A percentile compares a stretch with the other conserved stretches of the same genome.
Conservation (phyloP, 1,140 invertebrate species). For the Panulirus ornatus region DNA sequence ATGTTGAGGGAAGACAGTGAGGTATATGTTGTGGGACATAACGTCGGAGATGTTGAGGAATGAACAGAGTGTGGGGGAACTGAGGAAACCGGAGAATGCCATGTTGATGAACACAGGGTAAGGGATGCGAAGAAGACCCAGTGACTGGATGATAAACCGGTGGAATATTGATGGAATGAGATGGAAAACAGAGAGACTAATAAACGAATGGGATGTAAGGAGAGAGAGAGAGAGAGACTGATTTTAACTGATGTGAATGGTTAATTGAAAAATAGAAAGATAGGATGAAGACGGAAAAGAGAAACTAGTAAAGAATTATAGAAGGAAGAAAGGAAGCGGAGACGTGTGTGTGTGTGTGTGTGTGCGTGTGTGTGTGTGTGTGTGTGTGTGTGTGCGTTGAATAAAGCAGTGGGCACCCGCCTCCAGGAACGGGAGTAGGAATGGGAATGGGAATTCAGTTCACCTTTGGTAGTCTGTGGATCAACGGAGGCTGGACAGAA, state of each 20-base stretch:
- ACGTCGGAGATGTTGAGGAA: too few species aligned
- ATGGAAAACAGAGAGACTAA: neutral
- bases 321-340: neutral
- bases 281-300: neutral
- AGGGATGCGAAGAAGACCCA: too few species aligned
- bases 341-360: neutral
- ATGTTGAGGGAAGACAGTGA: neutral
- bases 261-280: neutral
- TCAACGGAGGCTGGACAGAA: neutral
- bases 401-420: slow-evolving; percentile 2
- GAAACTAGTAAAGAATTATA: neutral
- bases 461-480: neutral
- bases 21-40: too few species aligned
- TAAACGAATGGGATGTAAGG: neutral
- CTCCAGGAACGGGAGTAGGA: slow-evolving; percentile 11
- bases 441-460: neutral
- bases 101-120: too few species aligned
- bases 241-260: neutral
- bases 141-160: too few species aligned
- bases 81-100: too few species aligned
- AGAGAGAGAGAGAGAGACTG: neutral
- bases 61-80: too few species aligned
- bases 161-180: too few species aligned
- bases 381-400: neutral
- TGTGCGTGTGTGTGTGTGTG: neutral